These are phyloP conservation scores for Pygmarrhopalites habei DNA, from an alignment of 1,140 invertebrate species.

Conservation along the genomic window DNA sequence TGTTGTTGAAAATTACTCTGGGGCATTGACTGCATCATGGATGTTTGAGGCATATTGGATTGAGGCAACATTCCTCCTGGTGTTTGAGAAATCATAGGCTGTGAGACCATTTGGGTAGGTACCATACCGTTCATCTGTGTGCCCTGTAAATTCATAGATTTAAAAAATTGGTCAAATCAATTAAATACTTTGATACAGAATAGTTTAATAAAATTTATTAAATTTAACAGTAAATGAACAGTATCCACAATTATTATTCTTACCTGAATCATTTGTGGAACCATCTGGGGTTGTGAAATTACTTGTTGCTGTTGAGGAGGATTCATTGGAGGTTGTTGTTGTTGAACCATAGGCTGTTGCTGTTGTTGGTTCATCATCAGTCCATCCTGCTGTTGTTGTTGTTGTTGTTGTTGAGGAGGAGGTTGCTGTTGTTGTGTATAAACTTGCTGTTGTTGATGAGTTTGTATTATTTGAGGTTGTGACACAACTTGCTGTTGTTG, in stretches of 20 bases:
- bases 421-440: slow-evolving; percentile 7
- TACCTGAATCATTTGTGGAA: too few relatives aligned
- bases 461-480: slow-evolving; percentile 30
- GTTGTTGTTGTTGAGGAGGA: too few relatives aligned
- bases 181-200: too few relatives aligned
- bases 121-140: too few relatives aligned
- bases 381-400: slow-evolving; percentile 14
- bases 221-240: too few relatives aligned
- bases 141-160: too few relatives aligned
- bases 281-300: slow-evolving; percentile 24
- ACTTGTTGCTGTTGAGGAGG: slow-evolving; percentile 27
- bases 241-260: neutral
- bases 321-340: neutral
- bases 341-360: neutral
- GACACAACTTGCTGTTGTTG: slow-evolving; percentile 25
- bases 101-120: slow-evolving; percentile 18
- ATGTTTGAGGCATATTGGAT: slow-evolving; percentile 24
- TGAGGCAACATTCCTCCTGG: slow-evolving; percentile 26
- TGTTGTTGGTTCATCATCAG: slow-evolving; percentile 26
- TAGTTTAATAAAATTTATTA: neutral
- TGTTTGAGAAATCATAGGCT: slow-evolving; percentile 21
- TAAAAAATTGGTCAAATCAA: too few relatives aligned
- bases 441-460: slow-evolving; percentile 14
- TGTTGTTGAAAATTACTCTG: slow-evolving; percentile 25
- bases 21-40: slow-evolving; percentile 28